phyloP scores from a whole-genome alignment of 1,140 invertebrate genomes.

The Drosophila sulfurigaster region DNA sequence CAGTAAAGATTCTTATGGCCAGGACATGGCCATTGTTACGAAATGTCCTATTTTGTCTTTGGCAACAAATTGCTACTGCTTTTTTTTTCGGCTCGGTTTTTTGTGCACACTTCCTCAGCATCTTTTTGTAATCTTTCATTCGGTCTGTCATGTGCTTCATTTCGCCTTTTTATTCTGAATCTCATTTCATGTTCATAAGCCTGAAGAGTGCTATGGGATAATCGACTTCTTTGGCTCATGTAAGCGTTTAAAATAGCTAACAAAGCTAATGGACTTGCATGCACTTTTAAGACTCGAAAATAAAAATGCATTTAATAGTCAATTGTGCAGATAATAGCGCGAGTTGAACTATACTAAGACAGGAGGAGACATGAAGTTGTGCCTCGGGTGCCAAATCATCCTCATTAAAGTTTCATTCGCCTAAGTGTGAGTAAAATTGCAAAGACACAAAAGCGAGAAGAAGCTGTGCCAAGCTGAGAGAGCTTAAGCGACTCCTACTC shows the following conservation, averaged over 20 bases:
- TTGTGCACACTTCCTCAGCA: constrained; percentile 41
- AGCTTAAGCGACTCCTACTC: constrained; percentile 21
- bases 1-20: constrained; percentile 32
- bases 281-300: constrained; percentile 48
- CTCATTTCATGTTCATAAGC: constrained; percentile 54
- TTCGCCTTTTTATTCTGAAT: constrained; percentile 22
- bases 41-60: constrained; percentile 70
- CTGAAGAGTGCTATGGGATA: constrained; percentile 1
- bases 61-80: constrained; percentile 65
- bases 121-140: constrained; percentile 56
- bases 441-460: constrained; percentile 1
- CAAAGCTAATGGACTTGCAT: constrained; percentile 22
- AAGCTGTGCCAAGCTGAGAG: not conserved
- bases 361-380: not conserved
- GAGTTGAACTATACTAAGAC: not conserved
- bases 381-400: constrained; percentile 28
- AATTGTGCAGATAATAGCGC: constrained; percentile 56
- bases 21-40: constrained; percentile 72
- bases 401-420: constrained; percentile 47
- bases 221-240: constrained; percentile 34
- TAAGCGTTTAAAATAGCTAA: constrained; percentile 14
- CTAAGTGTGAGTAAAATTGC: constrained; percentile 39
- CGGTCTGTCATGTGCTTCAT: constrained; percentile 36
- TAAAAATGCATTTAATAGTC: constrained; percentile 69
- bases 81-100: constrained; percentile 14